phyloP scores from a whole-genome alignment of 2,888 invertebrate genomes.

The Asteroscopus sphinx region DNA sequence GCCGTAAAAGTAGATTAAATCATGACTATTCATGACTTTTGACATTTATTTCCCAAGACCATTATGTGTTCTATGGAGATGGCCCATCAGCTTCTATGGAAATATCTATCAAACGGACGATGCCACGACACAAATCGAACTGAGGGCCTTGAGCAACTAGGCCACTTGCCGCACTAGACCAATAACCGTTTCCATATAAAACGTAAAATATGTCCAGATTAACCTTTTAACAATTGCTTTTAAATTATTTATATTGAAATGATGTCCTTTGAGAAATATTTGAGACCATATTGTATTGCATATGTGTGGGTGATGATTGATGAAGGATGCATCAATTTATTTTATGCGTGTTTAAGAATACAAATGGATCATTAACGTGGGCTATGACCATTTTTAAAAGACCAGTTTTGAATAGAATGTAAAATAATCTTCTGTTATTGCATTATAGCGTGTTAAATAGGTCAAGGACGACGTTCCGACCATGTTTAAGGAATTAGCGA shows the following conservation, averaged over 20 bases:
- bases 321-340: neutral
- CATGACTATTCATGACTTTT: neutral
- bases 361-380: no score
- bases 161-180: slow-evolving; percentile 19
- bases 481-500: no score
- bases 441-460: no score
- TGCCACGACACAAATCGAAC: slow-evolving; percentile 3
- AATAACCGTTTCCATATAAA: slow-evolving; percentile 32
- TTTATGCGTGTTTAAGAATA: no score
- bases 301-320: slow-evolving; percentile 26
- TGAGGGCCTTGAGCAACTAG: slow-evolving; percentile 35
- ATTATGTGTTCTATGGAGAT: neutral
- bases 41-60: neutral
- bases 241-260: slow-evolving; percentile 36
- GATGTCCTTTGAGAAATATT: slow-evolving; percentile 26
- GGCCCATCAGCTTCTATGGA: neutral
- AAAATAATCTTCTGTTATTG: no score
- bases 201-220: slow-evolving; percentile 28
- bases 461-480: no score
- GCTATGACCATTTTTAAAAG: no score
- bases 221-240: slow-evolving; percentile 30
- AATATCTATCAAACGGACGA: slow-evolving; percentile 21
- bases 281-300: neutral
- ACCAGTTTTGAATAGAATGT: no score
- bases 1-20: neutral